These are phyloP conservation scores for Setophaga coronata DNA, from an alignment of 2,113 vertebrate species.

Conservation along the genomic window DNA sequence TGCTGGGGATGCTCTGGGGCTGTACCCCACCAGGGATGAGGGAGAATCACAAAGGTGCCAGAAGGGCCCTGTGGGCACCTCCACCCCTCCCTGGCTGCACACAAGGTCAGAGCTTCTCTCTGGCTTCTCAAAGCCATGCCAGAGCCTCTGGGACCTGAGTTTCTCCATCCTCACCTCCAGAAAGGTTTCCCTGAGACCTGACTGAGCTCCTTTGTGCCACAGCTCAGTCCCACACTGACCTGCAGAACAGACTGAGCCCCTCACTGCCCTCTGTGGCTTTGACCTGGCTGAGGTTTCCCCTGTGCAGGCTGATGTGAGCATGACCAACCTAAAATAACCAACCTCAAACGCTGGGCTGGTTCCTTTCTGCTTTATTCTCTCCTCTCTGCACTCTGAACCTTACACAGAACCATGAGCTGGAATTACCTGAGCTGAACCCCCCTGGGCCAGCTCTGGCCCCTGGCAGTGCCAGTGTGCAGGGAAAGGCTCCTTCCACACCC, in stretches of 20 bases:
- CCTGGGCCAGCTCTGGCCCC: neutral
- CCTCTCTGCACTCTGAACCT: neutral
- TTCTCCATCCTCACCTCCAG: neutral
- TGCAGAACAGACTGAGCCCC: neutral
- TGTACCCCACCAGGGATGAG: rapidly evolving
- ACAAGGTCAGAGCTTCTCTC: rapidly evolving
- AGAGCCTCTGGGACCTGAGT: neutral
- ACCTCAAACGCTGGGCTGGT: rapidly evolving
- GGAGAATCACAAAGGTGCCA: rapidly evolving
- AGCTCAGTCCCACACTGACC: rapidly evolving
- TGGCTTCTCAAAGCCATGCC: neutral
- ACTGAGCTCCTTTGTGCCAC: neutral
- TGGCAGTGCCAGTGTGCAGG: neutral
- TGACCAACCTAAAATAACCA: rapidly evolving
- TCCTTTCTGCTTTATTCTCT: neutral
- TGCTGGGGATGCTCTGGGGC: neutral
- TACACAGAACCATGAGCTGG: rapidly evolving
- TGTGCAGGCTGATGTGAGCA: neutral
- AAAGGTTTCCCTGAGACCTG: neutral
- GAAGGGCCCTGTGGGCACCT: neutral
- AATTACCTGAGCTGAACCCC: neutral
- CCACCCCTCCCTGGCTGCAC: neutral
- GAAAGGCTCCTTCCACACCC: neutral
- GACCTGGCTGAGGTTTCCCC: neutral
- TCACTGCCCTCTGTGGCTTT: rapidly evolving